Evolutionary conservation across 2,113 vertebrate species (phyloP).

Genomic region (Phyllostomus discolor): DNA sequence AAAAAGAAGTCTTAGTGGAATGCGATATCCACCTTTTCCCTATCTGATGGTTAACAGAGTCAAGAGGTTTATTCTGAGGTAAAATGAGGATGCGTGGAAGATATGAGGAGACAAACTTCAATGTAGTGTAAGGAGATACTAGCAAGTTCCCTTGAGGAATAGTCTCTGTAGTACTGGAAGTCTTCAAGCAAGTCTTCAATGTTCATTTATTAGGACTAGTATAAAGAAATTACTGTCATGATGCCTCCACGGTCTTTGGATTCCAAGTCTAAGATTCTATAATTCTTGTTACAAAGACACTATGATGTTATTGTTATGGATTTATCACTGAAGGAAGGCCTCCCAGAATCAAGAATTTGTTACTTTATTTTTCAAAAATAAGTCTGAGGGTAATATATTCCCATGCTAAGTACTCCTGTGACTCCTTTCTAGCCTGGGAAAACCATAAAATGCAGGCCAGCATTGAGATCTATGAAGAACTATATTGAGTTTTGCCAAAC

Average conservation of each 20-base stretch:
- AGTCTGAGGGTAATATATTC: neutral
- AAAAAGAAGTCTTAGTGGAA: neutral
- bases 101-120: neutral
- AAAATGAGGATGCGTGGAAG: neutral
- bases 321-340: neutral
- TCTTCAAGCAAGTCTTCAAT: neutral
- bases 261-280: neutral
- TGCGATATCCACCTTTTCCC: neutral
- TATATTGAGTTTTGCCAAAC: neutral
- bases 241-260: neutral
- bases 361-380: neutral
- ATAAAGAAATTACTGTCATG: neutral
- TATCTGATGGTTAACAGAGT: neutral
- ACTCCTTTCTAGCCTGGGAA: neutral
- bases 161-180: neutral
- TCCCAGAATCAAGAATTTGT: neutral
- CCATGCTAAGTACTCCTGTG: neutral
- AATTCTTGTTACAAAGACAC: neutral
- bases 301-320: neutral
- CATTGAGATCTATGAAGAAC: neutral
- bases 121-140: neutral
- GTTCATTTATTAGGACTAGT: neutral
- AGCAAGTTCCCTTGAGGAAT: neutral
- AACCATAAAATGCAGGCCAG: neutral
- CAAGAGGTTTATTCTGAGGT: neutral